Evolutionary conservation across 2,113 vertebrate genomes (phyloP).

Genomic region (Todiramphus chloris): DNA sequence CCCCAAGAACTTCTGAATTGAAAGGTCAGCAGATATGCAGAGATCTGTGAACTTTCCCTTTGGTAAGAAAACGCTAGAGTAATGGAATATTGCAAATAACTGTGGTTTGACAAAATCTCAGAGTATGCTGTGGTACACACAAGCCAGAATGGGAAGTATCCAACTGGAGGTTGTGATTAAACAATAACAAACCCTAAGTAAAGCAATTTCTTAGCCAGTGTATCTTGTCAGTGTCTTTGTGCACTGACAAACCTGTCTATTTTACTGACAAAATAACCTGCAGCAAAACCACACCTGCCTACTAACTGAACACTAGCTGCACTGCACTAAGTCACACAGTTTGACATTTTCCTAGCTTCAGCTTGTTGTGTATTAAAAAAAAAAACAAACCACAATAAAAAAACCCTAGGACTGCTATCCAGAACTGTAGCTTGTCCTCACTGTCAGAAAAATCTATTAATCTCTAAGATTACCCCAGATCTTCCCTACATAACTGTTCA

Average conservation of each 20-base stretch:
- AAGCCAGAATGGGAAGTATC: neutral
- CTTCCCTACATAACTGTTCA: neutral
- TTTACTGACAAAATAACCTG: neutral
- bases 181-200: neutral
- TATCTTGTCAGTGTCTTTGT: neutral
- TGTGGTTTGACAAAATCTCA: slow-evolving; percentile 52
- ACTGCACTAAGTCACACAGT: neutral
- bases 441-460: neutral
- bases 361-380: neutral
- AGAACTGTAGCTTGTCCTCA: neutral
- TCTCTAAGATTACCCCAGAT: neutral
- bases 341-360: neutral
- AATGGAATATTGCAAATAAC: slow-evolving; percentile 40
- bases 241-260: neutral
- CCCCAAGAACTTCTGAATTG: neutral
- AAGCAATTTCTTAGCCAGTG: neutral
- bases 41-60: slow-evolving; percentile 15
- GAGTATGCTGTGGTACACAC: neutral
- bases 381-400: neutral
- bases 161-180: neutral
- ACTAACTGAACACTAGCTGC: neutral
- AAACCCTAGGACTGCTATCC: neutral
- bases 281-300: neutral
- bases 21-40: slow-evolving; percentile 1
- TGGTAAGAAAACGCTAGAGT: neutral